Percentiles rank a stretch among this genome's conserved stretches.
Conservation (phyloP, 2,888 invertebrate genomes). For the Teleogryllus oceanicus region DNA sequence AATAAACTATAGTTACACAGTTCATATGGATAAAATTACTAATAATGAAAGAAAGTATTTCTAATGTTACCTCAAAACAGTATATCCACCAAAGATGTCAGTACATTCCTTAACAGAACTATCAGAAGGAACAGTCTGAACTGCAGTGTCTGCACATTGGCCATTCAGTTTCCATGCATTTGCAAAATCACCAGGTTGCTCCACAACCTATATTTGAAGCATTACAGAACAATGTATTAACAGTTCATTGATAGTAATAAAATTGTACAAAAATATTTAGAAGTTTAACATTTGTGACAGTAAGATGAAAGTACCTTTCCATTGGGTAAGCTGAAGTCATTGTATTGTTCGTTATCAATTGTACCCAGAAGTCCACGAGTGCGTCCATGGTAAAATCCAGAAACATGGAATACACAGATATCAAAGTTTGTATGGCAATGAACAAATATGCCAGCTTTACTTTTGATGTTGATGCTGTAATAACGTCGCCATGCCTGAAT, state of each 20-base stretch:
- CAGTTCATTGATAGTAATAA: constrained; percentile 48
- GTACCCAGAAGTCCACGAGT: constrained; percentile 83
- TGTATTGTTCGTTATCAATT: constrained; percentile 81
- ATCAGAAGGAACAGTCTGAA: constrained; percentile 19
- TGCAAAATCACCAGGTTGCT: constrained; percentile 63
- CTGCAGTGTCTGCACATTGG: constrained; percentile 55
- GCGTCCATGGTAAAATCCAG: constrained; percentile 84
- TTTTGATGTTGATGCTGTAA: constrained; percentile 54
- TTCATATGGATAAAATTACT: neutral
- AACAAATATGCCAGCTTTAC: constrained; percentile 62
- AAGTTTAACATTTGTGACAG: neutral
- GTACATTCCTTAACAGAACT: constrained; percentile 26
- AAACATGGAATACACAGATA: constrained; percentile 67
- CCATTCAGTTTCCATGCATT: constrained; percentile 69
- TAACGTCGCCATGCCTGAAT: constrained; percentile 60
- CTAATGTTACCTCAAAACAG: constrained; percentile 24
- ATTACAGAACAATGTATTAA: neutral
- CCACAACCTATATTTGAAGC: constrained; percentile 49
- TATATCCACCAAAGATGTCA: constrained; percentile 23
- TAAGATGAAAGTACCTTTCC: constrained; percentile 47
- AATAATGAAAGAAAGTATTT: neutral
- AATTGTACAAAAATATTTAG: neutral
- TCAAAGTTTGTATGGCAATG: constrained; percentile 61
- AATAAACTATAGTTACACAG: no score
- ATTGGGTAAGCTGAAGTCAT: constrained; percentile 74